phyloP scores from a whole-genome alignment of 2,797 vertebrate genomes.

The Amblyraja radiata region DNA sequence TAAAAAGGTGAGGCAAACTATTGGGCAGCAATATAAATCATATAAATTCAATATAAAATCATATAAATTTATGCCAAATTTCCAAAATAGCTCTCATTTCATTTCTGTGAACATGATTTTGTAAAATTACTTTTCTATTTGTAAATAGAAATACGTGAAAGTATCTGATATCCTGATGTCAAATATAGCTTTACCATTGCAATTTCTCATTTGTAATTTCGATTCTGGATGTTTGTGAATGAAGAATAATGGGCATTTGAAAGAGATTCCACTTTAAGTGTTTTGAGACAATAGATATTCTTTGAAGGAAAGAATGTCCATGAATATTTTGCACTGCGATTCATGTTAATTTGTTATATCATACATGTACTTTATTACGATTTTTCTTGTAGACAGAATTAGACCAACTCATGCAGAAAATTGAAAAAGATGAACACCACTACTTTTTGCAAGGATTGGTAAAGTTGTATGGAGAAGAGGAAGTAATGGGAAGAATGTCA shows the following conservation, averaged over 20 bases:
- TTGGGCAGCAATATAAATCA: no score
- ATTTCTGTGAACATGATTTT: not conserved
- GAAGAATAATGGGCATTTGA: not conserved
- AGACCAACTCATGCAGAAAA: not conserved
- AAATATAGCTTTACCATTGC: not conserved
- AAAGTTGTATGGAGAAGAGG: slow-evolving; percentile 2
- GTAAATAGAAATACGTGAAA: not conserved
- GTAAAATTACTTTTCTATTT: not conserved
- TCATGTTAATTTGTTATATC: not conserved
- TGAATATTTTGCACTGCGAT: not conserved
- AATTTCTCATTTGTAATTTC: not conserved
- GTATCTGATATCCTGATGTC: not conserved
- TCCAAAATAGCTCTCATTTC: not conserved
- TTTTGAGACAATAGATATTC: not conserved
- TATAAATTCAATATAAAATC: not conserved
- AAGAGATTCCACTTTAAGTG: not conserved
- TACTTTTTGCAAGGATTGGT: not conserved
- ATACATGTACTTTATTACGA: not conserved
- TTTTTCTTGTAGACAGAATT: slow-evolving; percentile 1
- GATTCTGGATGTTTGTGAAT: not conserved
- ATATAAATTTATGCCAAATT: not conserved
- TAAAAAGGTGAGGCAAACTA: no score
- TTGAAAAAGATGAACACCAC: slow-evolving; percentile 24
- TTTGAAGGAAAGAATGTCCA: not conserved
- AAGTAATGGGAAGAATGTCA: slow-evolving; percentile 30